Conservation (phyloP, 2,113 vertebrate genomes). For the Taurulus bubalis region DNA sequence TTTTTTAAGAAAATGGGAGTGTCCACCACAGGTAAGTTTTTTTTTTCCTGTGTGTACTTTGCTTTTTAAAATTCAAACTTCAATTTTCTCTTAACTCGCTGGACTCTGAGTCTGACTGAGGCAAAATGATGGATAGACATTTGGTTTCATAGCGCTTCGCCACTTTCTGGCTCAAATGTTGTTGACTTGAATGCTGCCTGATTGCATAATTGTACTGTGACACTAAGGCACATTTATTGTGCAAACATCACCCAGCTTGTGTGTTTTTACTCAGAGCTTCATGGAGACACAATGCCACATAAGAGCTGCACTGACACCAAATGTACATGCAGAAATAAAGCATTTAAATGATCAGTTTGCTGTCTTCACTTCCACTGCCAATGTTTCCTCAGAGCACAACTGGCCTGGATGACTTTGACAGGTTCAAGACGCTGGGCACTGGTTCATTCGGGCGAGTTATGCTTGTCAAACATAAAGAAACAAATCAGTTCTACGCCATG, state of each 20-base stretch:
- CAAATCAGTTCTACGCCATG: constrained; percentile 98
- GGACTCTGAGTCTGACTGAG: neutral
- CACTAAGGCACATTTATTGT: neutral
- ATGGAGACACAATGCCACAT: neutral
- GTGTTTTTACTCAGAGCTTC: constrained; percentile 15
- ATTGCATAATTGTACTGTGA: constrained; percentile 17
- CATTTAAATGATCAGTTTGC: neutral
- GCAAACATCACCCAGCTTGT: neutral
- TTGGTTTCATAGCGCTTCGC: neutral
- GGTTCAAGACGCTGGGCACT: constrained; percentile 97
- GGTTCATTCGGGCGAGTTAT: constrained; percentile 98
- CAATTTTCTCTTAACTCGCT: neutral
- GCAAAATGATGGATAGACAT: neutral
- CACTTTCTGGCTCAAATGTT: constrained; percentile 38
- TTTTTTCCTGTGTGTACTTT: neutral
- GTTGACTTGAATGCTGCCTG: constrained; percentile 13
- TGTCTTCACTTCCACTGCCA: constrained; percentile 12
- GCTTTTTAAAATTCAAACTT: neutral
- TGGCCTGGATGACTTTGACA: constrained; percentile 96
- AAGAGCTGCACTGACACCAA: neutral
- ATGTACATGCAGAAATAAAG: neutral
- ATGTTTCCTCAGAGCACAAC: constrained; percentile 90
- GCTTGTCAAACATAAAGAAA: constrained; percentile 97
- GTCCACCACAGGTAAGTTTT: constrained; percentile 91
- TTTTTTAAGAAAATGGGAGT: constrained; percentile 99